A percentile compares a stretch with the other conserved stretches of the same genome.
These are phyloP conservation scores for Felis catus DNA, from an alignment of 2,113 vertebrate genomes.

Conservation along the genomic window DNA sequence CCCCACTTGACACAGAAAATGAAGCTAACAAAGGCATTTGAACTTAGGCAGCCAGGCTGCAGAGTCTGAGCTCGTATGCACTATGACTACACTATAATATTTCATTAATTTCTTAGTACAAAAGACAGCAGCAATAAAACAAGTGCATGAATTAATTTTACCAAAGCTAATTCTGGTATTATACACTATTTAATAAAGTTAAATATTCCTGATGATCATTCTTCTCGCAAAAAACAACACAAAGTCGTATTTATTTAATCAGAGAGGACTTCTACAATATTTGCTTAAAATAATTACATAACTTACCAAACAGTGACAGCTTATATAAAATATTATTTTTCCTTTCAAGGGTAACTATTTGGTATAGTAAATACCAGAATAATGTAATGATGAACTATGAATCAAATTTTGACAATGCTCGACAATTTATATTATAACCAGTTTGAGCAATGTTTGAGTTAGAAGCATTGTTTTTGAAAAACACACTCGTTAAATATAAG, in stretches of 20 bases:
- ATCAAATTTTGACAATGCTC: not conserved
- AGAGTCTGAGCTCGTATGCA: not conserved
- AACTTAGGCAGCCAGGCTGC: not conserved
- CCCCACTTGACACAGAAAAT: not conserved
- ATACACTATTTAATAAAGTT: not conserved
- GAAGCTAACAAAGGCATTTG: not conserved
- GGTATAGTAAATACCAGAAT: not conserved
- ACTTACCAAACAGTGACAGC: not conserved
- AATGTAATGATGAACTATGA: not conserved
- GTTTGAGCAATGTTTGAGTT: not conserved
- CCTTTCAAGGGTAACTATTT: not conserved
- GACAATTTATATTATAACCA: not conserved
- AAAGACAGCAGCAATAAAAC: not conserved
- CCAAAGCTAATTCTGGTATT: not conserved
- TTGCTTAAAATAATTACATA: not conserved
- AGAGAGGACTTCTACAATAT: not conserved
- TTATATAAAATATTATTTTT: not conserved
- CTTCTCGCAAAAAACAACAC: not conserved
- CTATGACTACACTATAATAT: not conserved
- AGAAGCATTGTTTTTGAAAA: not conserved
- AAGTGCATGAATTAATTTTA: not conserved
- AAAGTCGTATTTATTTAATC: conserved; percentile 5
- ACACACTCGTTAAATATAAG: not conserved
- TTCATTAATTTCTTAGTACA: not conserved
- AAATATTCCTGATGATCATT: not conserved